phyloP scores from a whole-genome alignment of 2,888 invertebrate genomes.

The Odontothrips loti region DNA sequence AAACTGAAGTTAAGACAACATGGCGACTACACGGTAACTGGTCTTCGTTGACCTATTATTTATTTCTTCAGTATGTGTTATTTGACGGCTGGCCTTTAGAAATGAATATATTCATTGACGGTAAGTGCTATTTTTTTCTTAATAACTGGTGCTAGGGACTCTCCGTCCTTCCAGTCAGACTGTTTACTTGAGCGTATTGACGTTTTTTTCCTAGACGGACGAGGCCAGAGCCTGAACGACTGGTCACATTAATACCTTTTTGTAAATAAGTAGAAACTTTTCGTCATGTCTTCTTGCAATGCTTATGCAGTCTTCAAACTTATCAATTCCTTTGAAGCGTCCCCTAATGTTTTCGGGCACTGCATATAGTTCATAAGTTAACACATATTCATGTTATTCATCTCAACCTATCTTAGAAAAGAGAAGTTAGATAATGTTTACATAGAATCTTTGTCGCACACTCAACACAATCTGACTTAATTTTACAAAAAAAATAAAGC shows the following conservation, averaged over 20 bases:
- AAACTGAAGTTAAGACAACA: neutral
- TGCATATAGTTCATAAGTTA: neutral
- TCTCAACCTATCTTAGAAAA: neutral
- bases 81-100: neutral
- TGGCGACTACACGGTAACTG: slow-evolving; percentile 17
- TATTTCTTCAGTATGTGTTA: neutral
- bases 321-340: neutral
- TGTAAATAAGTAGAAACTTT: neutral
- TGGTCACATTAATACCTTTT: neutral
- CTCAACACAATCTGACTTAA: no score
- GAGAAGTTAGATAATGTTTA: no score
- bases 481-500: no score
- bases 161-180: neutral
- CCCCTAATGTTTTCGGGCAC: neutral
- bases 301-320: neutral
- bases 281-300: neutral
- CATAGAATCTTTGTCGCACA: no score
- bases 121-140: neutral
- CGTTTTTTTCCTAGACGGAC: neutral
- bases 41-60: neutral
- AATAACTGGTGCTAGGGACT: neutral
- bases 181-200: neutral
- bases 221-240: neutral
- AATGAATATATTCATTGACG: neutral
- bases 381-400: neutral